Conservation (phyloP, 2,113 vertebrate genomes). For the Hippopotamus amphibius region DNA sequence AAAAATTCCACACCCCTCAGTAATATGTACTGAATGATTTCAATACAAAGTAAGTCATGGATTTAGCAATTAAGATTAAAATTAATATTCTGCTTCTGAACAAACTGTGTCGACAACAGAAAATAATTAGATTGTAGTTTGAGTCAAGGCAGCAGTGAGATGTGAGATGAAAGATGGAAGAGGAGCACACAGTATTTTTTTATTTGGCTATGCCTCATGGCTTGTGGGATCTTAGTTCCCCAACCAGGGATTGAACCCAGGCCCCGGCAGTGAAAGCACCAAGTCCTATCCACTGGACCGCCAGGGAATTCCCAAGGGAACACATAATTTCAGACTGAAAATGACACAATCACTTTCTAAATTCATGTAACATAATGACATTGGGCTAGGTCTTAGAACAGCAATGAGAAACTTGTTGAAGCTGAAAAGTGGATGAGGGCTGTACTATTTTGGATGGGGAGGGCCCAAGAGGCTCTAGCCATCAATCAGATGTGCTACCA, state of each 20-base stretch:
- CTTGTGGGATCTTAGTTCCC: neutral
- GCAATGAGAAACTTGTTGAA: neutral
- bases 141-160: neutral
- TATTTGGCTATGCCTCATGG: neutral
- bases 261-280: neutral
- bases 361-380: neutral
- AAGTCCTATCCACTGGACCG: neutral
- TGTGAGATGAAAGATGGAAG: neutral
- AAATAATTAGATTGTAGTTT: neutral
- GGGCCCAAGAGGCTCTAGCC: neutral
- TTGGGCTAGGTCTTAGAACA: neutral
- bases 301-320: neutral
- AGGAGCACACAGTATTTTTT: neutral
- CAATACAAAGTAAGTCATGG: neutral
- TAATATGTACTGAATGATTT: neutral
- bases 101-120: neutral
- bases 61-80: constrained; percentile 8
- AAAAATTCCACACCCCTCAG: neutral
- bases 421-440: neutral
- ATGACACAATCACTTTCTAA: neutral
- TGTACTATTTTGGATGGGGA: neutral
- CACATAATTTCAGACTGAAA: neutral
- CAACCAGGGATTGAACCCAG: neutral
- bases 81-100: neutral
- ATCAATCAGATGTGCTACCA: neutral